Evolutionary conservation across 53 echinoderm and acorn worm species (phyloP).

Genomic region (Glandiceps talaboti): DNA sequence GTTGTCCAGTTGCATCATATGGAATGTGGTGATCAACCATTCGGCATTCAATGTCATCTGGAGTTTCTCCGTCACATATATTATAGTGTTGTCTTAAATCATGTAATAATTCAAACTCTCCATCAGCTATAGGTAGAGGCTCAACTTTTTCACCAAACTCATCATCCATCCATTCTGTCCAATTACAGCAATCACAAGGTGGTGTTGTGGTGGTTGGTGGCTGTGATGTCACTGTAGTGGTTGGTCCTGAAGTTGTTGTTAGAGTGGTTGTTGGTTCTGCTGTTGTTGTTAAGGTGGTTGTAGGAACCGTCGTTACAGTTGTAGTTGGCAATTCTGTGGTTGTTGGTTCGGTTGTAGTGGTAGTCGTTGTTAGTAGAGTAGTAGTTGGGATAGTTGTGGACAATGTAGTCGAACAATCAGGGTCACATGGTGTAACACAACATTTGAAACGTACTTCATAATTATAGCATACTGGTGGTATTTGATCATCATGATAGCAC

Average conservation of each 20-base stretch:
- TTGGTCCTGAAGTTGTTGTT: neutral
- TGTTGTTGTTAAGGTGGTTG: slow-evolving; percentile 1
- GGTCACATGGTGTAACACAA: neutral
- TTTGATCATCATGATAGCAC: slow-evolving; percentile 14
- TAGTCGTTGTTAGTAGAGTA: too few relatives aligned
- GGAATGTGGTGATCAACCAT: neutral
- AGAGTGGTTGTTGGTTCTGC: neutral
- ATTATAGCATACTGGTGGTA: slow-evolving; percentile 5
- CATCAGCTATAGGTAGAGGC: neutral
- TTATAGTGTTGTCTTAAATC: slow-evolving; percentile 11
- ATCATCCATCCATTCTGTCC: slow-evolving; percentile 30
- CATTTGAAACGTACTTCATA: slow-evolving; percentile 22
- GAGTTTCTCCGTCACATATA: slow-evolving; percentile 14
- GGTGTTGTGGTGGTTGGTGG: neutral
- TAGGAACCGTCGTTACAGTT: neutral
- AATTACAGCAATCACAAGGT: slow-evolving; percentile 4
- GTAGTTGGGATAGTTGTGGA: too few relatives aligned
- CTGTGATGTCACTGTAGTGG: neutral
- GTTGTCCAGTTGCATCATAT: slow-evolving; percentile 1
- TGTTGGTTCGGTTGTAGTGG: neutral
- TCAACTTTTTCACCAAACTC: slow-evolving; percentile 17
- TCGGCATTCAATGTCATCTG: slow-evolving; percentile 16
- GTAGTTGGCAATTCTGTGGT: neutral
- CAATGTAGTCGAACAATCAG: too few relatives aligned
- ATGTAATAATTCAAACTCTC: slow-evolving; percentile 13